A percentile compares a stretch with the other conserved stretches of the same genome.
These are phyloP conservation scores for Copidosoma floridanum DNA, from an alignment of 1,140 invertebrate species.

Conservation along the genomic window DNA sequence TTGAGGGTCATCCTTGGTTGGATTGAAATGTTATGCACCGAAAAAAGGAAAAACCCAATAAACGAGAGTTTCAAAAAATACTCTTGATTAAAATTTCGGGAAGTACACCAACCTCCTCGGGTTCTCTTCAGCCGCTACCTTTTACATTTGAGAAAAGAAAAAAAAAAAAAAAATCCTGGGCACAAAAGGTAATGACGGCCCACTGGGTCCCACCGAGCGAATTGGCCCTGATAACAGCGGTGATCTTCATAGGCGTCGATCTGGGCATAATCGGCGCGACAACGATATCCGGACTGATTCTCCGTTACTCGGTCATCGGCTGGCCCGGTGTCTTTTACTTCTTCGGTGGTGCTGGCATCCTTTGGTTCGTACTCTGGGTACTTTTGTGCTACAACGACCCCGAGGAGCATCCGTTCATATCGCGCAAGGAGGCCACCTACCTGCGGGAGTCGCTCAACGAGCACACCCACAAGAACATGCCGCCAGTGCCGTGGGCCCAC, in stretches of 20 bases:
- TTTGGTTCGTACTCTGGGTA: constrained; percentile 75
- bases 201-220: constrained; percentile 74
- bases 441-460: constrained; percentile 66
- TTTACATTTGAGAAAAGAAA: too few species aligned
- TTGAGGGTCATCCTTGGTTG: too few species aligned
- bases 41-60: too few species aligned
- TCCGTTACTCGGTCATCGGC: constrained; percentile 62
- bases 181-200: constrained; percentile 70
- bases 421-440: constrained; percentile 73
- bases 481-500: constrained; percentile 68
- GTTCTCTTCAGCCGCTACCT: too few species aligned
- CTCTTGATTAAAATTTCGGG: too few species aligned
- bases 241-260: constrained; percentile 71
- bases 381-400: constrained; percentile 76
- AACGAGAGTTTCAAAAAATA: too few species aligned
- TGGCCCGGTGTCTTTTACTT: constrained; percentile 82
- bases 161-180: too few species aligned
- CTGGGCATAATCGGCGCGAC: constrained; percentile 77
- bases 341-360: constrained; percentile 72
- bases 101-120: too few species aligned
- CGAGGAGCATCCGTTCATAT: constrained; percentile 79
- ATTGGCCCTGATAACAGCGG: constrained; percentile 69
- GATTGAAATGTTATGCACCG: too few species aligned
- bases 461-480: constrained; percentile 56
- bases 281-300: constrained; percentile 69